Base-by-base conservation (phyloP, 2,797 vertebrate species). In the Apogon hyalosoma region DNA sequence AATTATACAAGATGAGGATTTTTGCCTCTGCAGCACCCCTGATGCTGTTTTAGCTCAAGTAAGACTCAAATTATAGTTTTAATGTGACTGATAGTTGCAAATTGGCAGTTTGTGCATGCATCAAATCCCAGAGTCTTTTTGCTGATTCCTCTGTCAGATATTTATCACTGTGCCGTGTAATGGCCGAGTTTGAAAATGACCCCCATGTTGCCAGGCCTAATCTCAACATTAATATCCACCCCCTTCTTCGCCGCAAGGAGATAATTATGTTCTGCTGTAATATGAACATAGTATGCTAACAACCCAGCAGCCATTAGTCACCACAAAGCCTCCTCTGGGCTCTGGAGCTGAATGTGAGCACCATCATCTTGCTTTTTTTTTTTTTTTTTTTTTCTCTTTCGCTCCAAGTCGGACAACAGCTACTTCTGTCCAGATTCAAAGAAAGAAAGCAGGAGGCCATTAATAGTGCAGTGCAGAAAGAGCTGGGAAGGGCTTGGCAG, bases 241-340 rank as follows among this genome's bases (percentile, higher is more conserved):
- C 69, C 51, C 21, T 24, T 24, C 21, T 24, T 24, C 21, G 4
- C 21, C 21, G 21, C 21, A 24, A 24, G 78, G 67, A 69, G 52
- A 75, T 86, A 80, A 91, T 91, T 89, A 88, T 75, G 69, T 81
- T 89, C 69, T 31, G 40, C 70, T 87, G 88, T 84, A 89, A 90
- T 82, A 88, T 90, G 85, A 91, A 88, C 69, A 52, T 67, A 59
- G 79, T 52, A 45, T 75, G 73, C 81, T 74, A 79, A 90, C 77
- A 64, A 85, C 87, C 63, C 82, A 80, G 62, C 62, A 61, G 81
- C 77, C 80, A 86, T 91, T 84, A 90, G 83, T 72, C 80, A 66
- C 63, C 49, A 16, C 69, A 79, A 75, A 69, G 66, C 68, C 80
- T 83, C 66, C 61, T 80, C 72, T 63, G 77, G 74, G 70, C 67